Conservation (phyloP, 2,888 invertebrate genomes). For the Meliscaeva auricollis region DNA sequence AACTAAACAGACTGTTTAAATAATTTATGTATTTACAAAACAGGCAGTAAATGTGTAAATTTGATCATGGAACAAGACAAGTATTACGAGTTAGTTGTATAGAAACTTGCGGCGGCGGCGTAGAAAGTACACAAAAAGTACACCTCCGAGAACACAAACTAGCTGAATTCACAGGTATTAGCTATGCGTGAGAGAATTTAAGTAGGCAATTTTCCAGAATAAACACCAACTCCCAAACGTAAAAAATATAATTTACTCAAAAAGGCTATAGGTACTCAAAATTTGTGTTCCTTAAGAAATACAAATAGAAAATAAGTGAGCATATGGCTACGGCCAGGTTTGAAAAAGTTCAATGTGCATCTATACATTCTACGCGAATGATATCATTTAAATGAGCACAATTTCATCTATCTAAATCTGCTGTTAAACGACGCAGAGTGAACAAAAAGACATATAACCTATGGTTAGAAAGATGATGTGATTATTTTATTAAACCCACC, state of each 20-base stretch:
- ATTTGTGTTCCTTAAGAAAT: slow-evolving; percentile 47
- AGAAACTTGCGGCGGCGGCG: too few relatives aligned
- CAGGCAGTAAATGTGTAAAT: slow-evolving; percentile 22
- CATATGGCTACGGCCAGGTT: slow-evolving; percentile 52
- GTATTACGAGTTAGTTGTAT: too few relatives aligned
- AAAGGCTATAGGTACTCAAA: neutral
- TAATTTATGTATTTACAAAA: slow-evolving; percentile 24
- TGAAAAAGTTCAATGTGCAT: slow-evolving; percentile 63
- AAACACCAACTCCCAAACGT: neutral
- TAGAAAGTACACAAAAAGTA: neutral
- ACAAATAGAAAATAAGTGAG: slow-evolving; percentile 42
- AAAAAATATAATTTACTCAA: neutral
- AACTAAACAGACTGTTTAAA: slow-evolving; percentile 16
- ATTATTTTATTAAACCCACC: slow-evolving; percentile 57
- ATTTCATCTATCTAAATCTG: slow-evolving; percentile 62
- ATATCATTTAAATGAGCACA: slow-evolving; percentile 69
- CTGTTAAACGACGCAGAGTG: slow-evolving; percentile 30
- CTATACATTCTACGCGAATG: slow-evolving; percentile 53
- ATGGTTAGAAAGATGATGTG: slow-evolving; percentile 59
- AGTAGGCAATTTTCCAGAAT: neutral
- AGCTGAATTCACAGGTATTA: neutral
- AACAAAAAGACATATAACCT: slow-evolving; percentile 17
- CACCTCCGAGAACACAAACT: neutral
- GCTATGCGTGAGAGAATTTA: neutral
- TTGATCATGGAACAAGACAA: slow-evolving; percentile 33